Base-by-base conservation (phyloP, 2,888 invertebrate genomes). In the Pterostichus niger region DNA sequence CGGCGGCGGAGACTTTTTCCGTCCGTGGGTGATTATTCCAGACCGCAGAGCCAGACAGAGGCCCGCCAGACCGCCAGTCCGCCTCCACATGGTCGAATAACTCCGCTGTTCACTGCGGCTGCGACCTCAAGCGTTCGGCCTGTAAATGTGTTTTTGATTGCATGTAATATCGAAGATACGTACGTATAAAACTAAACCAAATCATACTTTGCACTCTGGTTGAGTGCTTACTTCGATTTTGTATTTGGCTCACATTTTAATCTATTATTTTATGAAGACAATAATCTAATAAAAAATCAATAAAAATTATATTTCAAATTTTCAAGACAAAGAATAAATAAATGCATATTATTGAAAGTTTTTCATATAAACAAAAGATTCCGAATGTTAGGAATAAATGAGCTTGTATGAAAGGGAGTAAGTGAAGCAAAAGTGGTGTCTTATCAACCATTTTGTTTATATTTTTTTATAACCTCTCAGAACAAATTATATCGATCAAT, bases 71-170 rank as follows among this genome's bases (percentile, higher is more conserved):
- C 24, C 24, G 24, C 24, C 24, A 24, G 24, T 3, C 24, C 59
- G 64, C 64, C 64, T 64, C 11, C 64, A 33, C 64, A 64, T 64
- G 64, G 33, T 64, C 64, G 64, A 64, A 64, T 64, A 64, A 64
- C 33, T 64, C 7, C 33, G n/a, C 64, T 24, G 59, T 56, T 17
- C 15, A 6, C 13, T 5, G 24, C 24, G 59, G 31, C 31, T 64
- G 64, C 59, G 59, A 59, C 64, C 64, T 64, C 64, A 64, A n/a
- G 31, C 64, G 33, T 33, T 64, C 64, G 35, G n/a, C 35, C 64
- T 64, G 31, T 64, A 35, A 64, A 64, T 64, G 64, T 13, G 64
- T n/a, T 64, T 64, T 33, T 64, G 64, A 64, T 64, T 35, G 64
- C 64, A 11, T 64, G 64, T 35, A 59, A 24, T 31, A 31, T 31